Base-by-base conservation (phyloP, 2,797 vertebrate species). In the Limnodromus scolopaceus region DNA sequence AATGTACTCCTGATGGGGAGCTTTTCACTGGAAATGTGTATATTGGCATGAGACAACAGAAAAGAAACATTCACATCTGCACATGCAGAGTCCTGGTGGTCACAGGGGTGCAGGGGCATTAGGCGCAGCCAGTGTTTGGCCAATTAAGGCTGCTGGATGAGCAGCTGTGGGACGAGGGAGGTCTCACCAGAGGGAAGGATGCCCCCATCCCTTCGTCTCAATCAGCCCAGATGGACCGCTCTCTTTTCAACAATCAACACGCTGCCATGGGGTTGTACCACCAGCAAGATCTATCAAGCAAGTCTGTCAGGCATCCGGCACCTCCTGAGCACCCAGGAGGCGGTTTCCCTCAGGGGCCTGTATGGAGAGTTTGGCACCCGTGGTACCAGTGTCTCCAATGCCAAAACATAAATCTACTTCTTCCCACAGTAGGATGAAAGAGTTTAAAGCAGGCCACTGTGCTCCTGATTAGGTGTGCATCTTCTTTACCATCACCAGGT, bases 121-220 rank as follows among this genome's bases (percentile, higher is more conserved):
- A n/a, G 68, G 10, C 2, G 0, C 63, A 32, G 71, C 0, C 2
- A 0, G 14, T 1, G 7, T 7, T 76, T 54, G 75, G 43, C 16
- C 64, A 32, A 0, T 0, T 2, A 76, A 34, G 8, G 23, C 2
- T 38, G 57, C 41, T 79, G 82, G 58, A 23, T 66, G 36, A 69
- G 69, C 5, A 8, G 27, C 23, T 0, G 0, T 80, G 41, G 20
- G 43, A 58, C 4, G 0, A 77, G 17, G n/a, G 46, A 90, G 19
- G 9, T 69, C 38, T 75, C 61, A 6, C 16, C 2, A 11, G 7
- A n/a, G 9, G 43, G 58, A 77, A 54, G 34, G 27, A 5, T 30
- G 46, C 20, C 92, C 39, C 32, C 64, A 25, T 14, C 38, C 32
- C 18, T 70, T 63, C 14, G 0, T 51, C 38, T 53, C 34, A 2